Percentiles rank a stretch among this genome's conserved stretches.
phyloP scores from a whole-genome alignment of 2,113 vertebrate genomes.

The Tychaedon coryphoeus region DNA sequence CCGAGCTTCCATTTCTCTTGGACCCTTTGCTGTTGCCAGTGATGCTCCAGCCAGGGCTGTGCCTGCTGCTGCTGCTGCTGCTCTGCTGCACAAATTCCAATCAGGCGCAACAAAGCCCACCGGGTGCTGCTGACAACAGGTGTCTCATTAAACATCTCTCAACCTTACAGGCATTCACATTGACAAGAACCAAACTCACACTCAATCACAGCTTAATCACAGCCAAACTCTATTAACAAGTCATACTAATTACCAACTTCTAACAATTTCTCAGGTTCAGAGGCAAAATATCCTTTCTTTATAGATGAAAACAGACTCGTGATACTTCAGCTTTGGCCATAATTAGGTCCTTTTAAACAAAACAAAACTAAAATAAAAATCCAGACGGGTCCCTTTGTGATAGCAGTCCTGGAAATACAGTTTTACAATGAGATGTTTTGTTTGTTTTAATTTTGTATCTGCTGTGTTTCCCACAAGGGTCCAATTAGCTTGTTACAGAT shows the following conservation, averaged over 20 bases:
- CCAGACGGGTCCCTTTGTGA: not conserved
- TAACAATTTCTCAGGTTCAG: slow-evolving; percentile 70
- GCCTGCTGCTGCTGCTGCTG: not conserved
- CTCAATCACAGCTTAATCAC: slow-evolving; percentile 76
- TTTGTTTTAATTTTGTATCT: slow-evolving; percentile 74
- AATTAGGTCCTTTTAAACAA: slow-evolving; percentile 67
- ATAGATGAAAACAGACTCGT: slow-evolving; percentile 65
- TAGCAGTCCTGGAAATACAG: not conserved
- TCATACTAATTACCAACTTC: slow-evolving; percentile 81
- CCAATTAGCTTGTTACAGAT: slow-evolving; percentile 79
- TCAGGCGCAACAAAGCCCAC: slow-evolving; percentile 61
- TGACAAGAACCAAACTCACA: slow-evolving; percentile 71
- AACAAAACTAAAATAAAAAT: slow-evolving; percentile 33
- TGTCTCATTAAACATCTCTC: slow-evolving; percentile 76
- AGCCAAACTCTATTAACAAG: slow-evolving; percentile 82
- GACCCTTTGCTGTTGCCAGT: not conserved
- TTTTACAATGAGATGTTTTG: slow-evolving; percentile 40
- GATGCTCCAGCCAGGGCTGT: not conserved
- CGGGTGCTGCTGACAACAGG: slow-evolving; percentile 70
- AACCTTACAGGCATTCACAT: slow-evolving; percentile 69
- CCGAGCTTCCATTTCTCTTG: rapidly evolving
- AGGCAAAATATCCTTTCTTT: slow-evolving; percentile 70
- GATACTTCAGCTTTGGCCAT: slow-evolving; percentile 55
- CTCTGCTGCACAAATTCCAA: not conserved
- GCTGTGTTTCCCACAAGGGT: slow-evolving; percentile 74